Evolutionary conservation across 2,797 vertebrate genomes (phyloP), one percentile per base, ranked within the genome.

Genomic region (Microctenopoma steveboyesi): DNA sequence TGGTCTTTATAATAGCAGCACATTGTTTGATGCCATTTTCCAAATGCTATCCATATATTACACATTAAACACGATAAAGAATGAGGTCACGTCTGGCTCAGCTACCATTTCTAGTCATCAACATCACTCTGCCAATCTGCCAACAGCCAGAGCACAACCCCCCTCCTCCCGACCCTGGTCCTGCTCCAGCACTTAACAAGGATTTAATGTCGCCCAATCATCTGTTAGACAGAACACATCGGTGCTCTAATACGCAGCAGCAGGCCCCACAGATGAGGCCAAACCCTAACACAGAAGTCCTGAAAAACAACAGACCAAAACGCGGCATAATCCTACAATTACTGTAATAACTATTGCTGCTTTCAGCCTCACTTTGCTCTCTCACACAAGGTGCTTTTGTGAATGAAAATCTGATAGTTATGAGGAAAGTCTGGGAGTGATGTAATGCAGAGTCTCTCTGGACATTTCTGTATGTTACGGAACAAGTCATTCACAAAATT

Each of bases 141-240:
- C 69, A 52, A 50, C 35, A 49, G 66, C 49, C 71, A 40, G 53
- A 65, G 50, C 58, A 49, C 57, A 53, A 22, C 54, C 49, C 42
- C 56, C 67, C 58, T 40, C 62, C 70, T 43, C n/a, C 64, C 50
- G 62, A 78, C 79, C 69, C 74, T 83, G 78, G 85, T 88, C 67
- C 53, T 18, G 58, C 78, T 92, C 89, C 91, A 88, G 91, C 91
- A 90, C 91, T 93, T 92, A 88, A 82, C 90, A 67, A 73, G 80
- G 84, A 93, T 93, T 93, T 91, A 82, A 77, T 69, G 74, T 84
- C 15, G 49, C 72, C 74, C 81, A 76, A 70, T 90, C 85, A 83
- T 91, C 88, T 84, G 86, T 84, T 83, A 59, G 76, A 65, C 79
- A 67, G 82, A 86, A 84, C 79, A 86, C 72, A 85, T 90, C 85